phyloP scores from a whole-genome alignment of 2,113 vertebrate genomes.

The Meleagris gallopavo region DNA sequence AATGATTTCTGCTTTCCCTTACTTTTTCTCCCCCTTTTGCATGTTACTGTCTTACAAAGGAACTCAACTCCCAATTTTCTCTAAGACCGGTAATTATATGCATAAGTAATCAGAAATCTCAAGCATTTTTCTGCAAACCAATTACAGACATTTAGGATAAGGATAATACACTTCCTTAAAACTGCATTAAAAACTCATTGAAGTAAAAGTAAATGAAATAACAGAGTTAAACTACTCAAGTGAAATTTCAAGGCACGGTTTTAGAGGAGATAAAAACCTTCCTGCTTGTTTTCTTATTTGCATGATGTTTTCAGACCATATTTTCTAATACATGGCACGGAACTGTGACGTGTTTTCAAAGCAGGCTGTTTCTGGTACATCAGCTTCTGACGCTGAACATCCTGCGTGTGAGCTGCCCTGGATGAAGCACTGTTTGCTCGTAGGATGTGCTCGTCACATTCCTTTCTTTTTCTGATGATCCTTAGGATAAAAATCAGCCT shows the following conservation, averaged over 20 bases:
- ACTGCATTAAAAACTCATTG: not conserved
- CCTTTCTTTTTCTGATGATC: fast-evolving
- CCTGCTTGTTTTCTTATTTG: not conserved
- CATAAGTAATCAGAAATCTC: not conserved
- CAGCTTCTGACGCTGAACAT: not conserved
- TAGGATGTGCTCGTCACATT: not conserved
- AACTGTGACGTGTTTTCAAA: not conserved
- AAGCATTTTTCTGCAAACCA: not conserved
- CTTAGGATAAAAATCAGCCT: not conserved
- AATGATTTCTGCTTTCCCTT: slow-evolving; percentile 34
- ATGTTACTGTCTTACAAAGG: slow-evolving; percentile 33
- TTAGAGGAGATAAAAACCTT: not conserved
- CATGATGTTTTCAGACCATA: fast-evolving
- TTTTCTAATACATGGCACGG: not conserved
- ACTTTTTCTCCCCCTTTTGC: not conserved
- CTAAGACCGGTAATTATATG: not conserved
- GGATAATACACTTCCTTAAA: not conserved
- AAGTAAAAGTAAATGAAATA: not conserved
- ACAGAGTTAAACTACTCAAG: not conserved
- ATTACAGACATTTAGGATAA: not conserved
- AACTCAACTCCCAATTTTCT: slow-evolving; percentile 36
- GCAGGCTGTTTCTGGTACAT: not conserved
- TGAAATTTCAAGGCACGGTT: not conserved
- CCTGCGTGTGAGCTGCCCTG: not conserved
- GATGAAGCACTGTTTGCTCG: not conserved